Conservation (phyloP, 2,797 vertebrate genomes). For the Catharus ustulatus region DNA sequence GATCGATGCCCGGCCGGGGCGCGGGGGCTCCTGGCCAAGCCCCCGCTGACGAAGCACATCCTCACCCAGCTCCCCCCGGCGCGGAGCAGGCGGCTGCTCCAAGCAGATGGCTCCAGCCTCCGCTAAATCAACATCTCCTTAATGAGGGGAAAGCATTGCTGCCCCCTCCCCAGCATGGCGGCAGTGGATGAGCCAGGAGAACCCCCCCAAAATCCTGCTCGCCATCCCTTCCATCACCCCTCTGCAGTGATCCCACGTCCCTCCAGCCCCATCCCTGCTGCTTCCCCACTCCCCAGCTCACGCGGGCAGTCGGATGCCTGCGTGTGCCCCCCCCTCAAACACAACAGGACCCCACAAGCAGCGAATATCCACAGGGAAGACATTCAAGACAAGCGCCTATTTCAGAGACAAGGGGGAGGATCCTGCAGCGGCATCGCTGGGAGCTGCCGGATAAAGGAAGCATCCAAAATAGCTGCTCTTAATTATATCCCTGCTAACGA, state of each 20-base stretch:
- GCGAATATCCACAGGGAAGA: not conserved
- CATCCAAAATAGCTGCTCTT: slow-evolving; percentile 66
- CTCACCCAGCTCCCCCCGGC: not conserved
- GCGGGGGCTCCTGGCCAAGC: slow-evolving; percentile 1
- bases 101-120: slow-evolving; percentile 59
- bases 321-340: not conserved
- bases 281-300: not conserved
- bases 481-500: slow-evolving; percentile 62
- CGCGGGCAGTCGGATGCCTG: not conserved
- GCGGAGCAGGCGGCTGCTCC: not conserved
- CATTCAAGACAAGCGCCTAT: not conserved
- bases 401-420: slow-evolving; percentile 2
- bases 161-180: not conserved
- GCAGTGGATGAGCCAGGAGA: not conserved
- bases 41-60: slow-evolving; percentile 46
- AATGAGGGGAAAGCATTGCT: slow-evolving; percentile 37
- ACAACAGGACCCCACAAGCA: not conserved
- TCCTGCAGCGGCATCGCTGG: slow-evolving; percentile 30
- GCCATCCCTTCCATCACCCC: not conserved
- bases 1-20: not conserved
- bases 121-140: slow-evolving; percentile 42
- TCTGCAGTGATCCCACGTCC: not conserved
- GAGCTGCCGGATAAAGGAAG: slow-evolving; percentile 59
- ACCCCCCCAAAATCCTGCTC: not conserved
- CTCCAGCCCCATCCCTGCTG: not conserved